A percentile compares a stretch with the other conserved stretches of the same genome.
Conservation (phyloP, 1,140 invertebrate species). For the Andricus grossulariae region DNA sequence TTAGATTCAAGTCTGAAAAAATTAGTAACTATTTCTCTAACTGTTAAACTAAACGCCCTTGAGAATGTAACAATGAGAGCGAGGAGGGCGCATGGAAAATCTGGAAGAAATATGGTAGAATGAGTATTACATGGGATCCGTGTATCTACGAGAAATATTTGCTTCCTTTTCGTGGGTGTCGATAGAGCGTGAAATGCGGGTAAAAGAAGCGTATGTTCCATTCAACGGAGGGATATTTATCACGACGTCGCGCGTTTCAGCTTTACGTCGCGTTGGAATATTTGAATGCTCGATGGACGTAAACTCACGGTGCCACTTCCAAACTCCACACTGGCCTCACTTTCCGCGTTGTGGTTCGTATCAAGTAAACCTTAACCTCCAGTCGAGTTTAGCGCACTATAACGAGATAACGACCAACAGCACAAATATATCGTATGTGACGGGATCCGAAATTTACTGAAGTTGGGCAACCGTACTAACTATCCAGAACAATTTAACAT, state of each 20-base stretch:
- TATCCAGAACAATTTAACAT: slow-evolving; percentile 14
- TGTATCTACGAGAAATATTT: slow-evolving; percentile 7
- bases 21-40: too few relatives aligned
- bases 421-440: slow-evolving; percentile 2
- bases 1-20: neutral
- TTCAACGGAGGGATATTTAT: neutral
- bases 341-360: slow-evolving; percentile 14
- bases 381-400: slow-evolving; percentile 24
- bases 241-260: neutral
- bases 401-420: slow-evolving; percentile 17
- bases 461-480: neutral
- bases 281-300: slow-evolving; percentile 16
- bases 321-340: neutral
- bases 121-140: neutral
- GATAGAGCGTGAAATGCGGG: slow-evolving; percentile 18
- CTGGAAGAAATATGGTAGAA: neutral
- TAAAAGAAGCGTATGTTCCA: slow-evolving; percentile 14
- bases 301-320: slow-evolving; percentile 25
- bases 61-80: neutral
- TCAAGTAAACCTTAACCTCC: slow-evolving; percentile 14
- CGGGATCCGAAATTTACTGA: slow-evolving; percentile 2
- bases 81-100: neutral
- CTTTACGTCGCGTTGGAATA: neutral
- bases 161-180: neutral
- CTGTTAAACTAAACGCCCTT: too few relatives aligned